phyloP scores from a whole-genome alignment of 23 tunicate species.

The Oikopleura dioica region DNA sequence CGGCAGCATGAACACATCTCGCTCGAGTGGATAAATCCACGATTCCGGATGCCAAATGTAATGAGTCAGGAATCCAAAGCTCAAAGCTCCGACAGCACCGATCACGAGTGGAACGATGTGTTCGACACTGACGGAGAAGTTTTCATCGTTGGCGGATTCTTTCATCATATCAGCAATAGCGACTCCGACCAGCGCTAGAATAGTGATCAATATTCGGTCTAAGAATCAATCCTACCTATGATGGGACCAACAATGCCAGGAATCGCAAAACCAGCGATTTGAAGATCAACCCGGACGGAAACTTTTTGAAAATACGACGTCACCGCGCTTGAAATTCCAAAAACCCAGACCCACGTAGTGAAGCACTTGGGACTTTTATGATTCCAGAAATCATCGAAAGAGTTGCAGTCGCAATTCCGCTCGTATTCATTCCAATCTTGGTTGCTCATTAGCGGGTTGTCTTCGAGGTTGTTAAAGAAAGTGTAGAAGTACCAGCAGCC shows the following conservation, averaged over 20 bases:
- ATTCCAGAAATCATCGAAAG: too few relatives aligned
- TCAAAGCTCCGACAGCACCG: not conserved
- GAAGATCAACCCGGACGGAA: not conserved
- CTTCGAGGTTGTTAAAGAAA: too few relatives aligned
- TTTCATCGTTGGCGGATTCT: not conserved
- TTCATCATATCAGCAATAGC: not conserved
- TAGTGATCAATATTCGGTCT: not conserved
- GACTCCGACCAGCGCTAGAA: not conserved
- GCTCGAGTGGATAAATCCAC: constrained; percentile 1
- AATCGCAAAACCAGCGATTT: not conserved
- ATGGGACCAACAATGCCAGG: not conserved
- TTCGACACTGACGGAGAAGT: too few relatives aligned
- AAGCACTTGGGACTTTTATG: too few relatives aligned
- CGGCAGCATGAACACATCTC: constrained; percentile 5
- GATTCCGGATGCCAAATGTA: not conserved
- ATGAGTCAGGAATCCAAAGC: not conserved
- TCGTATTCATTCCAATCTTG: too few relatives aligned
- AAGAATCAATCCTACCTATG: too few relatives aligned
- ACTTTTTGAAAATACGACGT: not conserved
- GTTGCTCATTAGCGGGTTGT: too few relatives aligned
- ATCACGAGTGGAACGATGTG: not conserved
- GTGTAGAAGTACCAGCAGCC: too few relatives aligned
- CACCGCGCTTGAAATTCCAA: not conserved
- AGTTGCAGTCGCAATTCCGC: too few relatives aligned
- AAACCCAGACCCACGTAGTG: not conserved